Percentiles rank a stretch among this genome's conserved stretches.
phyloP scores from a whole-genome alignment of 92 coral and sea anemone species.

The Paramuricea clavata region DNA sequence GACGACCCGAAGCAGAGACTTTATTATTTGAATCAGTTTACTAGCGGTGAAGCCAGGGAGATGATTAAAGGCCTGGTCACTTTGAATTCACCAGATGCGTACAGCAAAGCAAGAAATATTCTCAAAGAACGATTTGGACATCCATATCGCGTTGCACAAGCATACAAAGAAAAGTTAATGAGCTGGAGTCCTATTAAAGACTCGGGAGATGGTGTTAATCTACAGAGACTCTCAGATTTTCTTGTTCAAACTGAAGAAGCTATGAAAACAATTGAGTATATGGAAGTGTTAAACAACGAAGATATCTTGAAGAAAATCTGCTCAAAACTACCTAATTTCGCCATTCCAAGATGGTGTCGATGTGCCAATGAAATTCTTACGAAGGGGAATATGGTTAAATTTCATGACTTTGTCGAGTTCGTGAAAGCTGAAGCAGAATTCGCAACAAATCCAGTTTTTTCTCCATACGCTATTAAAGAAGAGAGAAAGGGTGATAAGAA shows the following conservation, averaged over 20 bases:
- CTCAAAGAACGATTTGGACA: constrained; percentile 64
- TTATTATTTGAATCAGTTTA: constrained; percentile 54
- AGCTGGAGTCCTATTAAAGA: constrained; percentile 57
- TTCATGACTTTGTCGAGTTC: constrained; percentile 44
- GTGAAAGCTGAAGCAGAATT: neutral
- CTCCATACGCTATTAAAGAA: constrained; percentile 54
- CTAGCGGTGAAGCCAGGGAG: constrained; percentile 60
- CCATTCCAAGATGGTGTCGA: constrained; percentile 55
- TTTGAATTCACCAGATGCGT: constrained; percentile 58
- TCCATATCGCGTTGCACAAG: constrained; percentile 59
- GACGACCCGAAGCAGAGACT: constrained; percentile 50
- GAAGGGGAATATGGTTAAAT: constrained; percentile 23
- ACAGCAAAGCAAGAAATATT: constrained; percentile 52
- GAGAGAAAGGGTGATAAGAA: constrained; percentile 8
- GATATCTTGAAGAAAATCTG: constrained; percentile 22
- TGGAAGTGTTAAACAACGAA: constrained; percentile 63
- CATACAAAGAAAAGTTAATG: constrained; percentile 51
- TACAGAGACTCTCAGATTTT: constrained; percentile 53
- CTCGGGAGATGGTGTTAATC: constrained; percentile 22
- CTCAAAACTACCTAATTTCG: constrained; percentile 38
- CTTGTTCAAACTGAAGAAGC: constrained; percentile 58
- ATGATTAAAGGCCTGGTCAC: constrained; percentile 54
- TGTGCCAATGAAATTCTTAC: constrained; percentile 41
- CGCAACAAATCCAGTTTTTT: constrained; percentile 61
- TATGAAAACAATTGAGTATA: constrained; percentile 51